Percentiles rank a stretch among this genome's conserved stretches.
Conservation (phyloP, 2,797 vertebrate species). For the Sebastiscus albofasciatus region DNA sequence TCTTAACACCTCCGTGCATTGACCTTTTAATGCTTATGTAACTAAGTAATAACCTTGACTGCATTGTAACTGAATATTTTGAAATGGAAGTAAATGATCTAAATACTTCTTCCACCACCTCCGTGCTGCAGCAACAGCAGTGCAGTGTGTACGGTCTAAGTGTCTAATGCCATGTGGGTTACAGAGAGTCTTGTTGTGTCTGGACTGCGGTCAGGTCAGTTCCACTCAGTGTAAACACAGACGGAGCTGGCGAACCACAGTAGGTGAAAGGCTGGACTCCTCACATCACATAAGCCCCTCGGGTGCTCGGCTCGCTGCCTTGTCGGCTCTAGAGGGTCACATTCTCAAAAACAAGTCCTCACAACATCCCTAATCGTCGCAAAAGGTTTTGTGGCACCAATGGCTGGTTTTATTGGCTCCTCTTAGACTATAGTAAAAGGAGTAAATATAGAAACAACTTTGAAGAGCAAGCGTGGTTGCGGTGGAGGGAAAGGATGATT, state of each 20-base stretch:
- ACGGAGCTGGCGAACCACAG: conserved; percentile 58
- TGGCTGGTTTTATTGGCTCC: conserved; percentile 55
- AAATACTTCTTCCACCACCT: conserved; percentile 1
- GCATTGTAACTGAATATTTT: not conserved
- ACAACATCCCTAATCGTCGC: conserved; percentile 35
- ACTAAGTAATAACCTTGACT: not conserved
- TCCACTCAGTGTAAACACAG: conserved; percentile 68
- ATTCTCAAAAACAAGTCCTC: conserved; percentile 55
- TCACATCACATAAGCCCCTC: conserved; percentile 33
- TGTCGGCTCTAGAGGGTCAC: conserved; percentile 4
- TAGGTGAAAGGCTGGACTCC: conserved; percentile 33
- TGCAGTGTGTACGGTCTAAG: conserved; percentile 9
- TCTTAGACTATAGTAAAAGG: conserved; percentile 62
- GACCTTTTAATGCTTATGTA: not conserved
- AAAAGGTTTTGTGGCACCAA: conserved; percentile 50
- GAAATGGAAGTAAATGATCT: not conserved
- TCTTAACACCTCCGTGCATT: not conserved
- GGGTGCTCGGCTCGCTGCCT: conserved; percentile 41
- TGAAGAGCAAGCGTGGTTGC: conserved; percentile 51
- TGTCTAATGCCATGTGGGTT: conserved; percentile 17
- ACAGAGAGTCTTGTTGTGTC: conserved; percentile 58
- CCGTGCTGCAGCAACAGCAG: not conserved
- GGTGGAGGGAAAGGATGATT: conserved; percentile 47
- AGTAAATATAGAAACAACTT: conserved; percentile 69
- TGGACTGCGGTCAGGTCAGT: conserved; percentile 45